A percentile compares a stretch with the other conserved stretches of the same genome.
Evolutionary conservation across 2,113 vertebrate genomes (phyloP).

Genomic region (Mesoclemmys tuberculata): DNA sequence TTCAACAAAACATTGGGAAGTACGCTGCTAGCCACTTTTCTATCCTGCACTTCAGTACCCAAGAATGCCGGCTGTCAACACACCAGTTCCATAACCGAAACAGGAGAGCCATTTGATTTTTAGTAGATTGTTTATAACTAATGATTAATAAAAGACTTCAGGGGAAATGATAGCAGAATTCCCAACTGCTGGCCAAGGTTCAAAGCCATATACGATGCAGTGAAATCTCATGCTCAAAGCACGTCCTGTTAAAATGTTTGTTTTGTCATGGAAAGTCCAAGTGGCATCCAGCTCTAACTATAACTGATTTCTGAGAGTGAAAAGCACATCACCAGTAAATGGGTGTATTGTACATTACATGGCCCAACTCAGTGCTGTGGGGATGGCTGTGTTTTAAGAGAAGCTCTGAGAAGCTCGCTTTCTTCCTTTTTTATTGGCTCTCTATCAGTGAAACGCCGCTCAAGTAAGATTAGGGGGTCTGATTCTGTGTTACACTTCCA

Average conservation of each 20-base stretch:
- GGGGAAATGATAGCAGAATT: slow-evolving; percentile 7
- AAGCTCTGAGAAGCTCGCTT: background rate
- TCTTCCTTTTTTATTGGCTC: background rate
- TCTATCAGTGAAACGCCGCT: background rate
- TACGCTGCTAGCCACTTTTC: slow-evolving; percentile 26
- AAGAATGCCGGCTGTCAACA: background rate
- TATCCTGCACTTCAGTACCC: background rate
- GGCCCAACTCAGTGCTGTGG: background rate
- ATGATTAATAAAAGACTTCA: slow-evolving; percentile 30
- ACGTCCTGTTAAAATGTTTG: slow-evolving; percentile 27
- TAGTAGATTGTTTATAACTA: slow-evolving; percentile 11
- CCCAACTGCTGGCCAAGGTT: background rate
- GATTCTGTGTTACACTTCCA: background rate
- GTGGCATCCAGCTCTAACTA: slow-evolving; percentile 60
- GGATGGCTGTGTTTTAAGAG: background rate
- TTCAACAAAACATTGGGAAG: slow-evolving; percentile 42
- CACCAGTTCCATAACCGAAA: background rate
- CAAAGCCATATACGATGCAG: background rate
- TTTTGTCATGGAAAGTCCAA: slow-evolving; percentile 57
- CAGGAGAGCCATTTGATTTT: slow-evolving; percentile 14
- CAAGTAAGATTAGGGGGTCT: background rate
- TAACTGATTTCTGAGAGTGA: slow-evolving; percentile 57
- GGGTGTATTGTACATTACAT: background rate
- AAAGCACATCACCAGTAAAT: background rate
- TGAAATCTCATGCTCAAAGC: slow-evolving; percentile 40